Evolutionary conservation across 2,797 vertebrate genomes (phyloP).

Genomic region (Pitangus sulphuratus): DNA sequence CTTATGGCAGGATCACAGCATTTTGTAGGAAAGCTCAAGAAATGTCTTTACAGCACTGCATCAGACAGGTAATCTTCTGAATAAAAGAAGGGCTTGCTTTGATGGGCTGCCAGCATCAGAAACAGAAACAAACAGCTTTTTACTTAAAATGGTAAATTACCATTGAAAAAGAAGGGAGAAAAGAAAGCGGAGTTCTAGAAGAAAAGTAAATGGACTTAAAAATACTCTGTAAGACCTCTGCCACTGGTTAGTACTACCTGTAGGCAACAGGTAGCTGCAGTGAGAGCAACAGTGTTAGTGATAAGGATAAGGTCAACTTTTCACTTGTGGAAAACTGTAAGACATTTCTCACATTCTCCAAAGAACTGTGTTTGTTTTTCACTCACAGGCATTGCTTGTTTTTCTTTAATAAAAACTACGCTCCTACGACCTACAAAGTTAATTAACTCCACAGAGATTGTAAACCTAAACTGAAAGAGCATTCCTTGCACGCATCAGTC

Average conservation of each 20-base stretch:
- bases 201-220: background rate
- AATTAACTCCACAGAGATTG: conserved; percentile 29
- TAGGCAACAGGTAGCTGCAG: background rate
- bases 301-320: background rate
- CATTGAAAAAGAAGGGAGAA: background rate
- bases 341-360: background rate
- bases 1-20: background rate
- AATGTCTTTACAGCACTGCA: background rate
- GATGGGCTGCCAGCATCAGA: background rate
- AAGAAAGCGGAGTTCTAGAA: background rate
- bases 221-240: background rate
- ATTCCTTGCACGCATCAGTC: background rate
- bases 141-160: background rate
- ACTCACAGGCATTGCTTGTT: background rate
- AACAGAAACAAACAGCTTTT: background rate
- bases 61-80: background rate
- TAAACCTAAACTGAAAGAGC: background rate
- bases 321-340: background rate
- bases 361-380: background rate
- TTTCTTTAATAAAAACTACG: background rate
- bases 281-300: background rate
- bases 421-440: background rate
- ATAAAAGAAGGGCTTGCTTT: background rate
- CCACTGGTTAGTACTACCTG: no score
- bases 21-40: background rate